Conservation (phyloP, 2,113 vertebrate genomes). For the Chaetodon trifascialis region DNA sequence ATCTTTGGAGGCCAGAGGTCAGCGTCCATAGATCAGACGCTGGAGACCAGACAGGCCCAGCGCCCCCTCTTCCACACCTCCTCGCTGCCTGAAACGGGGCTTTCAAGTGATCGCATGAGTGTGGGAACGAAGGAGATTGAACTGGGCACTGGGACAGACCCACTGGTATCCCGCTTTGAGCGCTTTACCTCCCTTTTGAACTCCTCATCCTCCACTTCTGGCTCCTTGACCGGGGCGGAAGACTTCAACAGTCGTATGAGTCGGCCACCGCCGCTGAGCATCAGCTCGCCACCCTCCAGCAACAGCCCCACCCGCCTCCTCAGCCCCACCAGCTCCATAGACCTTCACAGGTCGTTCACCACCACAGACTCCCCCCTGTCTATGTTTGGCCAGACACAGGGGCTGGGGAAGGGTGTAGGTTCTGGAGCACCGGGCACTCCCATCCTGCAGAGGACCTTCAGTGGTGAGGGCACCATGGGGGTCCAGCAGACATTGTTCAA, state of each 20-base stretch:
- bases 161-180: conserved; percentile 49
- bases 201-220: conserved; percentile 41
- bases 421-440: not conserved
- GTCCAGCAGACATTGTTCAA: conserved; percentile 57
- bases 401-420: conserved; percentile 21
- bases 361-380: conserved; percentile 47
- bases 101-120: conserved; percentile 28
- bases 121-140: not conserved
- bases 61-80: conserved; percentile 48
- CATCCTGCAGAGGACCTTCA: conserved; percentile 77
- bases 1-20: conserved; percentile 83
- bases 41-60: conserved; percentile 56
- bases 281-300: conserved; percentile 29
- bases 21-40: conserved; percentile 26
- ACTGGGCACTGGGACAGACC: not conserved
- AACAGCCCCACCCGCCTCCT: conserved; percentile 55
- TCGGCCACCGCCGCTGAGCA: conserved; percentile 13
- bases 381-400: conserved; percentile 40
- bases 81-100: conserved; percentile 71
- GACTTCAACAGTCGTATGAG: conserved; percentile 59
- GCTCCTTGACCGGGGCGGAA: conserved; percentile 54
- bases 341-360: conserved; percentile 50
- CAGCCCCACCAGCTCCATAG: conserved; percentile 56
- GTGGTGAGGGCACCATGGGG: conserved; percentile 29
- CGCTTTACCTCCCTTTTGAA: conserved; percentile 75